Conservation (phyloP, 2,888 invertebrate species). For the Entomobrya proxima region DNA sequence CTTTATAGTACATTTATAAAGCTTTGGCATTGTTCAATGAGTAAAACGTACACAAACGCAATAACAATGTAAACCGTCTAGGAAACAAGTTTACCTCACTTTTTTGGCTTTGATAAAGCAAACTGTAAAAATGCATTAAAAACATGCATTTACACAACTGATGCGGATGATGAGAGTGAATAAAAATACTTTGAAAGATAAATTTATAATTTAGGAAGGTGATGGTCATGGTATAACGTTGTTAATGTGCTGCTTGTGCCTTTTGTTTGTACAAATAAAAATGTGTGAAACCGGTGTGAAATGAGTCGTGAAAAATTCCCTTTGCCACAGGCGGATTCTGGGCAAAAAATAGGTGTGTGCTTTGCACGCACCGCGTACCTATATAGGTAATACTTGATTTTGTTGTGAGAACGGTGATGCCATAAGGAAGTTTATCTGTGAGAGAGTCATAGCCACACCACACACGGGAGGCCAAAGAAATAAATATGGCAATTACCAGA, state of each 20-base stretch:
- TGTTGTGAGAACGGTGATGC: too few relatives aligned
- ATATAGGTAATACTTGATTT: too few relatives aligned
- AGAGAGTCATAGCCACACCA: too few relatives aligned
- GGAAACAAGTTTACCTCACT: conserved; percentile 30
- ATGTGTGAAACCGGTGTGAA: conserved; percentile 33
- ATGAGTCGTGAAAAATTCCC: conserved; percentile 24
- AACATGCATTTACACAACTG: not conserved
- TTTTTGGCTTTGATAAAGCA: not conserved
- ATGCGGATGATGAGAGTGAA: not conserved
- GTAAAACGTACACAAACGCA: too few relatives aligned
- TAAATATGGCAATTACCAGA: too few relatives aligned
- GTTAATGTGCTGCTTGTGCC: not conserved
- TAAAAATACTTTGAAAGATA: not conserved
- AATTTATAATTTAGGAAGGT: conserved; percentile 18
- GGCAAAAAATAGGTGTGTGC: too few relatives aligned
- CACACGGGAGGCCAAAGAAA: too few relatives aligned
- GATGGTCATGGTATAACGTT: conserved; percentile 23
- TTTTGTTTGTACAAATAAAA: not conserved
- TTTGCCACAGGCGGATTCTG: too few relatives aligned
- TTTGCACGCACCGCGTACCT: too few relatives aligned
- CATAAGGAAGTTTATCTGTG: too few relatives aligned
- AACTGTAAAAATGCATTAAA: not conserved
- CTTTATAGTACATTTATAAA: not conserved
- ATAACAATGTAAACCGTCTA: not conserved
- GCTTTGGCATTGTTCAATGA: too few relatives aligned